phyloP scores from a whole-genome alignment of 2,797 vertebrate genomes.

The Amblyraja radiata region DNA sequence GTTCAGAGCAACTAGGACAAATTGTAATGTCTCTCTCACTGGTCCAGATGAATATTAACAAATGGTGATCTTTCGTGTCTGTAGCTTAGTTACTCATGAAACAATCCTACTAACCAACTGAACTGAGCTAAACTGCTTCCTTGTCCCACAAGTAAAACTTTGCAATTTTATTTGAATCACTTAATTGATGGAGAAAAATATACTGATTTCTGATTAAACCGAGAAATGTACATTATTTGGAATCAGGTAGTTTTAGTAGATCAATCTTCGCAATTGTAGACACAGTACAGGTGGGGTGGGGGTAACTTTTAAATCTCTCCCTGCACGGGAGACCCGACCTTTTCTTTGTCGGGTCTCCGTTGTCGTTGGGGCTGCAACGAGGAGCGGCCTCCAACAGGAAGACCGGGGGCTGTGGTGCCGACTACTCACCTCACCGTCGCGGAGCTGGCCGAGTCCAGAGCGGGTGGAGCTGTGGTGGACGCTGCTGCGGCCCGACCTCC shows the following conservation, averaged over 20 bases:
- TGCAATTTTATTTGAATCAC: not conserved
- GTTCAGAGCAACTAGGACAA: not conserved
- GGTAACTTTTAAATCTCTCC: too few relatives aligned
- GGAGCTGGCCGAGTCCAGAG: too few relatives aligned
- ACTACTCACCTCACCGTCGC: too few relatives aligned
- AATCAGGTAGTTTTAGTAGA: not conserved
- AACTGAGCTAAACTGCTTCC: not conserved
- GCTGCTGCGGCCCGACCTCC: too few relatives aligned
- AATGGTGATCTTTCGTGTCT: not conserved
- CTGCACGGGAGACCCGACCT: too few relatives aligned
- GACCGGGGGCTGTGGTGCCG: too few relatives aligned
- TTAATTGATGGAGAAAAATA: not conserved
- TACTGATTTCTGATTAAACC: not conserved
- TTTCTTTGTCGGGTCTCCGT: too few relatives aligned
- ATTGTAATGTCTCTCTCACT: not conserved
- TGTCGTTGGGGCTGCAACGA: too few relatives aligned
- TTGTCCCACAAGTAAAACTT: not conserved
- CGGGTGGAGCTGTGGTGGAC: too few relatives aligned
- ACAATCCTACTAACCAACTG: not conserved
- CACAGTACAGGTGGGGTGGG: too few relatives aligned
- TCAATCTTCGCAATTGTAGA: not conserved
- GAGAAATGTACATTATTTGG: not conserved
- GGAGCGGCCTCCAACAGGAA: too few relatives aligned
- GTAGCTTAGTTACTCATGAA: not conserved
- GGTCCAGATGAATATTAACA: not conserved